These are phyloP conservation scores for Malurus alboscapulatus DNA, from an alignment of 2,113 vertebrate genomes.

Conservation along the genomic window DNA sequence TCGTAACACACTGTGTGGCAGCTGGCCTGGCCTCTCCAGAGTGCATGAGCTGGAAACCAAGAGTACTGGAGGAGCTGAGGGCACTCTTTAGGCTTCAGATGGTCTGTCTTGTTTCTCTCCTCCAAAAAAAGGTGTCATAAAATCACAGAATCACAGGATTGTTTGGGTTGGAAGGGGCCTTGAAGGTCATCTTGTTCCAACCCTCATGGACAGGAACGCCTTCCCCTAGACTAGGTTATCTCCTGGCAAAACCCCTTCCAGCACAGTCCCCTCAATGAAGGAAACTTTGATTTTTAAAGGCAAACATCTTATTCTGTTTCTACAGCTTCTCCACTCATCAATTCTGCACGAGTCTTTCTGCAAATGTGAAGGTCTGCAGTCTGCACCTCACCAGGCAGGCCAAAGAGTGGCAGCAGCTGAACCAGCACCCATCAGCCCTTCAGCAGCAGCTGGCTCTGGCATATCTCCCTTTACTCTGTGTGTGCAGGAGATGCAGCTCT, in stretches of 20 bases:
- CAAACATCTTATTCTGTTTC: background rate
- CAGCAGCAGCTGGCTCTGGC: background rate
- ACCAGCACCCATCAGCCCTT: accelerated
- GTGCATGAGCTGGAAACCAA: background rate
- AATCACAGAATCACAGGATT: background rate
- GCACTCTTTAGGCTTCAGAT: background rate
- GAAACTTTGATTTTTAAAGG: background rate
- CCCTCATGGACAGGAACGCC: background rate
- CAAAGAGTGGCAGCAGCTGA: background rate
- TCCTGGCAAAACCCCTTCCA: background rate
- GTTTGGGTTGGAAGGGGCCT: background rate
- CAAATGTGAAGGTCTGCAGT: background rate
- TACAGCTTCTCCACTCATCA: background rate
- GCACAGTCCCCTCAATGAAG: background rate
- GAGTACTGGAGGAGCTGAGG: background rate
- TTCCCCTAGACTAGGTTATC: background rate
- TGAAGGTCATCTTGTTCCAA: background rate
- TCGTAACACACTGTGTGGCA: accelerated
- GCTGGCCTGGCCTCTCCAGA: background rate
- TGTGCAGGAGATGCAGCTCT: background rate
- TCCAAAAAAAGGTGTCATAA: background rate
- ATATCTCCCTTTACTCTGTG: background rate
- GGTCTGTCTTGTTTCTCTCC: background rate
- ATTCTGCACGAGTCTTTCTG: background rate
- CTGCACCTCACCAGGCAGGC: background rate